phyloP scores from a whole-genome alignment of 2,113 vertebrate species.

The Cheirogaleus medius region DNA sequence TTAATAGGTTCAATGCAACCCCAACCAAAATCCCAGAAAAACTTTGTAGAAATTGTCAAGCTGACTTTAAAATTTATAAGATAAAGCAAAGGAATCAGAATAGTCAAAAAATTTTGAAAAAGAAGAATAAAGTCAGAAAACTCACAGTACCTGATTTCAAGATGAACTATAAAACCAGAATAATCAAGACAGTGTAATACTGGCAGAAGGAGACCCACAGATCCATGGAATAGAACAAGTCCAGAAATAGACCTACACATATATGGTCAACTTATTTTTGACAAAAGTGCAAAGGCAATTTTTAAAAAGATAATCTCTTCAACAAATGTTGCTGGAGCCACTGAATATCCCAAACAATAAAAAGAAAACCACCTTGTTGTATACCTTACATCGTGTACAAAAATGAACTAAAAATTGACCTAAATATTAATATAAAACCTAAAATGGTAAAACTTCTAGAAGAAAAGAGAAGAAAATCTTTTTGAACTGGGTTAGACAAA shows the following conservation, averaged over 20 bases:
- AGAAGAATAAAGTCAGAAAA: background rate
- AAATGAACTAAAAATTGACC: constrained; percentile 11
- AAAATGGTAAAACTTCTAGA: background rate
- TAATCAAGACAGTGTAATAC: background rate
- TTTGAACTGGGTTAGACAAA: background rate
- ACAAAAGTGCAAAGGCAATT: constrained; percentile 14
- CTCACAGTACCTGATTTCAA: constrained; percentile 6
- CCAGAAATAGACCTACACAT: background rate
- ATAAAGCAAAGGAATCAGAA: constrained; percentile 33
- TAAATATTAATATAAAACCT: background rate
- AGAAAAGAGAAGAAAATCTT: constrained; percentile 24
- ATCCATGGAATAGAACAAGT: background rate
- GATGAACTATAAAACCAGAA: background rate
- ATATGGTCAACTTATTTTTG: background rate
- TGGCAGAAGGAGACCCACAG: constrained; percentile 4
- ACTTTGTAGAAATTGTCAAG: background rate
- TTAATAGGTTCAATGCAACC: background rate
- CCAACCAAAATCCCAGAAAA: background rate
- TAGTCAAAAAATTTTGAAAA: background rate
- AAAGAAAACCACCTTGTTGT: background rate
- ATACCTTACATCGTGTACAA: background rate
- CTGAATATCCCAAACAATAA: background rate
- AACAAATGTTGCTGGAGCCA: constrained; percentile 1
- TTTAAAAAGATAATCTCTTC: constrained; percentile 31
- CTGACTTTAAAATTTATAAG: background rate